Conservation (phyloP, 2,797 vertebrate species). For the Paedocypris micromegethes region DNA sequence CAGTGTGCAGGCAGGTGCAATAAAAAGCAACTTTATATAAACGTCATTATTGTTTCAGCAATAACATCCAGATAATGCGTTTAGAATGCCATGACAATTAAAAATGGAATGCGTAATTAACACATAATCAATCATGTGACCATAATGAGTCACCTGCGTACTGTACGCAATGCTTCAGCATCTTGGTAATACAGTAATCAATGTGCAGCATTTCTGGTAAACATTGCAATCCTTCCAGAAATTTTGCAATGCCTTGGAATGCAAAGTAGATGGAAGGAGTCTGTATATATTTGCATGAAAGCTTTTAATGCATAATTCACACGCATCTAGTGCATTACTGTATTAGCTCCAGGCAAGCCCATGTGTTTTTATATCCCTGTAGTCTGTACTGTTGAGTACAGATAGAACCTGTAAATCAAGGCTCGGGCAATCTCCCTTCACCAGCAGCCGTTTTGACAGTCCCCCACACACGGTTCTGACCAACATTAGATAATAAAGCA, state of each 20-base stretch:
- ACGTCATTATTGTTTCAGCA: no score
- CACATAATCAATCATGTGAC: no score
- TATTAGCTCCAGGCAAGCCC: constrained; percentile 6
- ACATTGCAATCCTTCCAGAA: background rate
- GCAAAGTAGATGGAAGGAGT: background rate
- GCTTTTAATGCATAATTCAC: constrained; percentile 16
- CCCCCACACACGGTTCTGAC: constrained; percentile 19
- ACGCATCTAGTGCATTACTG: constrained; percentile 21
- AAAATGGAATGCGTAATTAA: no score
- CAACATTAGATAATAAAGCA: constrained; percentile 39
- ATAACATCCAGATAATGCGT: no score
- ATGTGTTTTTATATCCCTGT: constrained; percentile 2
- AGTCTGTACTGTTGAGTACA: constrained; percentile 25
- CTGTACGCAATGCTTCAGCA: background rate
- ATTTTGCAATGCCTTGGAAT: constrained; percentile 1
- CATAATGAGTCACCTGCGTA: background rate
- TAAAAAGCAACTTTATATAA: background rate
- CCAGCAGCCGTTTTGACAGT: constrained; percentile 8
- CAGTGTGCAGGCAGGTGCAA: background rate
- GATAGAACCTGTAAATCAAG: constrained; percentile 36
- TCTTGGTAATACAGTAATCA: background rate
- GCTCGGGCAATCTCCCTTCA: constrained; percentile 34
- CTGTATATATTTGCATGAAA: constrained; percentile 6
- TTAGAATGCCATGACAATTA: no score
- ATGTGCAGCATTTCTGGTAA: background rate